Percentiles rank a stretch among this genome's conserved stretches.
Evolutionary conservation across 2,113 vertebrate species (phyloP).

Genomic region (Cyprinus carpio): DNA sequence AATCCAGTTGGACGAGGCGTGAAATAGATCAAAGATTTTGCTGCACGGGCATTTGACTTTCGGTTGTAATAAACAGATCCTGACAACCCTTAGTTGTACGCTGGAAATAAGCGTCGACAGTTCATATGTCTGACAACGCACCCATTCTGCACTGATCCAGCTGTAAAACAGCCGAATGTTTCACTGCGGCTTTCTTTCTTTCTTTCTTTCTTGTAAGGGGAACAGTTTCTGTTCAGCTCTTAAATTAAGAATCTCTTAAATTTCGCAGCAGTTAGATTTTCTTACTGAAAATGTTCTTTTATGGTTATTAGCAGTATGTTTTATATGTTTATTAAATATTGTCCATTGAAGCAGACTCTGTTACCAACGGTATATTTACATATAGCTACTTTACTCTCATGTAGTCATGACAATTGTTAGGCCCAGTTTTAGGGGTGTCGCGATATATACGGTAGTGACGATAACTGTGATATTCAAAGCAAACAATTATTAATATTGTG

Average conservation of each 20-base stretch:
- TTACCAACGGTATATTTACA: not conserved
- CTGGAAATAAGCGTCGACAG: conserved; percentile 49
- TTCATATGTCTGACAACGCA: conserved; percentile 28
- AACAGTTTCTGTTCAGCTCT: not conserved
- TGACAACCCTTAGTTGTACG: conserved; percentile 48
- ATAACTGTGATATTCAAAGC: no score
- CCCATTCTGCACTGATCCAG: conserved; percentile 11
- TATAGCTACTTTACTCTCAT: not conserved
- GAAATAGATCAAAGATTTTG: conserved; percentile 58
- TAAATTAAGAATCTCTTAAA: not conserved
- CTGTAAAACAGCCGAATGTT: not conserved
- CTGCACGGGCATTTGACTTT: conserved; percentile 33
- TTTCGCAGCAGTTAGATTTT: no score
- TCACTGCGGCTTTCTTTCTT: not conserved
- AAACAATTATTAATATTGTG: no score
- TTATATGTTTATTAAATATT: not conserved
- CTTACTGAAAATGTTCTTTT: no score
- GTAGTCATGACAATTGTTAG: not conserved
- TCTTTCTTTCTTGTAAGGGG: not conserved
- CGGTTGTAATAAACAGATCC: conserved; percentile 43
- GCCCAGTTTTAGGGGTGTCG: no score
- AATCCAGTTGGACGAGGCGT: conserved; percentile 52
- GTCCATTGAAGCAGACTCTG: not conserved
- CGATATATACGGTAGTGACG: no score
- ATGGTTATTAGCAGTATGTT: not conserved